phyloP scores from a whole-genome alignment of 2,113 vertebrate genomes.

The Mustela nigripes region DNA sequence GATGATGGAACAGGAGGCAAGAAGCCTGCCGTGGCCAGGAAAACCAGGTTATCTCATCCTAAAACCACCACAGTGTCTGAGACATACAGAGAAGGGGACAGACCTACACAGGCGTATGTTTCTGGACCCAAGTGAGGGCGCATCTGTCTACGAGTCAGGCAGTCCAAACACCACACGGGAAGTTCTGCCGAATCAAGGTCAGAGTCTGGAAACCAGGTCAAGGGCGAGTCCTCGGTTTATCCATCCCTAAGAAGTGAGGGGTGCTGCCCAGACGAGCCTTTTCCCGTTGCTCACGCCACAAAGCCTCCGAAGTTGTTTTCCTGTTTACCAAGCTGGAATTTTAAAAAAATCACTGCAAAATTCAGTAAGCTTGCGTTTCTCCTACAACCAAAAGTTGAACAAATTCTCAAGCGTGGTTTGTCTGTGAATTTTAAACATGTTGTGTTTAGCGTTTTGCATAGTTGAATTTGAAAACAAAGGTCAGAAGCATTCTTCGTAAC shows the following conservation, averaged over 20 bases:
- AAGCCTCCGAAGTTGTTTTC: neutral
- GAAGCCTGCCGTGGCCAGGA: no score
- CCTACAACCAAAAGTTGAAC: neutral
- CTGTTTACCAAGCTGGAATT: neutral
- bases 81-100: neutral
- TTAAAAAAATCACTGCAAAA: neutral
- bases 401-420: neutral
- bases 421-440: neutral
- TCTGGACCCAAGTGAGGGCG: neutral
- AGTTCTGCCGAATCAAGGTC: neutral
- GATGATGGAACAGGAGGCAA: no score
- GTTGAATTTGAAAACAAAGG: neutral
- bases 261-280: neutral
- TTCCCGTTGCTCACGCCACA: neutral
- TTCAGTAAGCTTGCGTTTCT: neutral
- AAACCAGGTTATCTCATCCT: neutral
- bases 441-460: neutral
- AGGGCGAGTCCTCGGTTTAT: neutral
- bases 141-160: neutral
- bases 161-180: neutral
- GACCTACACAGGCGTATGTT: neutral
- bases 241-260: neutral
- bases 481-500: conserved; percentile 29
- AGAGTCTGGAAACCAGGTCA: neutral
- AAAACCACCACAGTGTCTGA: neutral